Conservation (phyloP, 2,888 invertebrate species). For the Hanleya hanleyi region DNA sequence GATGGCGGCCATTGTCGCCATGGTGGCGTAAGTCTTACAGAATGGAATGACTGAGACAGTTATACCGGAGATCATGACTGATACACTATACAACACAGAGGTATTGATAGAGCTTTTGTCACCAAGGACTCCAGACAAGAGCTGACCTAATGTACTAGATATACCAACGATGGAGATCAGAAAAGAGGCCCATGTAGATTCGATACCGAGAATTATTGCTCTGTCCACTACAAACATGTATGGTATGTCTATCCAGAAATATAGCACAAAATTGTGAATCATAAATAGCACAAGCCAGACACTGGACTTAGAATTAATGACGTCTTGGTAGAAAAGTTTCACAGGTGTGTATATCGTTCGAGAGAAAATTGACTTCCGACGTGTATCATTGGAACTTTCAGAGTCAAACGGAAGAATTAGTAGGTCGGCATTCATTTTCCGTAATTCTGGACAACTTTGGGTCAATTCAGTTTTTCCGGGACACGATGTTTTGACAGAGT, state of each 20-base stretch:
- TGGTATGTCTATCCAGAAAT: slow-evolving; percentile 91
- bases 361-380: no score
- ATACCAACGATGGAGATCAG: slow-evolving; percentile 84
- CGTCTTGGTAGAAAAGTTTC: no score
- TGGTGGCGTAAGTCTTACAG: slow-evolving; percentile 75
- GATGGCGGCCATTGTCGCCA: slow-evolving; percentile 27
- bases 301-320: background rate
- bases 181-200: slow-evolving; percentile 75
- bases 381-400: no score
- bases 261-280: slow-evolving; percentile 85
- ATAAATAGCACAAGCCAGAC: background rate
- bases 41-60: background rate
- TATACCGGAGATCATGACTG: background rate
- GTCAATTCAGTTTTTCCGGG: no score
- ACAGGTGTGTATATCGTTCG: no score
- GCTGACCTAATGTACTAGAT: slow-evolving; percentile 85
- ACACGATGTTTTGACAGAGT: no score
- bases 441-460: background rate
- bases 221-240: slow-evolving; percentile 93
- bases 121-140: slow-evolving; percentile 87
- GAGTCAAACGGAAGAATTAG: no score
- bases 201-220: slow-evolving; percentile 78
- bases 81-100: background rate
- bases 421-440: no score
- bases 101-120: slow-evolving; percentile 88